Evolutionary conservation across 2,888 invertebrate species (phyloP), one percentile per base, ranked within the genome.

Genomic region (Mellilla xanthometata): DNA sequence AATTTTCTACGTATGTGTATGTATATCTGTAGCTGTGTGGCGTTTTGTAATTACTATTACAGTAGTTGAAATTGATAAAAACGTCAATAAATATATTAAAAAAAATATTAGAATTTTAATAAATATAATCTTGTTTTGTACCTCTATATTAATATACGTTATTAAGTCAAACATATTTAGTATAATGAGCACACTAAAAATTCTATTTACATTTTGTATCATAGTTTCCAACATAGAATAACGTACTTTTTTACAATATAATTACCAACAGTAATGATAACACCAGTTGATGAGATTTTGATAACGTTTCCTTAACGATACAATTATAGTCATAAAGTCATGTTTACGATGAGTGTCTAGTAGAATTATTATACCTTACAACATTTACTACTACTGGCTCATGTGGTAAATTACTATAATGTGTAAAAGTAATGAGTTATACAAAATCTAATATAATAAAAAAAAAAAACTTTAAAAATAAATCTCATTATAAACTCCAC

Each of bases 1-100:
- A 68, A 61, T 66, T 67, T 69, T 66, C 65, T 65, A 62, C 60
- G 55, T 59, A 51, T 56, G 49, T 55, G 50, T 52, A 46, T 43
- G 45, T 57, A 46, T 56, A 65, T 40, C 28, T 40, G 46, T 48
- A 48, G 41, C 23, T 19, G 38, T 32, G 41, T 42, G 47, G 38
- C 38, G 38, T 58, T 44, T 60, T 57, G 39, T 56, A 53, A 52
- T 49, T 51, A 54, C 49, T 27, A 49, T 56, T 24, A 24, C 8
- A 52, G 44, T 36, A 28, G 47, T 15, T 31, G 38, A 44, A 39
- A 10, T 49, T 43, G 22, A 34, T 39, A 26, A 26, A 50, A 34
- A 30, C 13, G 39, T 44, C 41, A 34, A 43, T 40, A 19, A 3
- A 32, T n/a, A n/a, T n/a, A n/a, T n/a, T n/a, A n/a, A n/a, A n/a